These are phyloP conservation scores for Acheta domesticus DNA, from an alignment of 2,888 invertebrate species.

Conservation along the genomic window DNA sequence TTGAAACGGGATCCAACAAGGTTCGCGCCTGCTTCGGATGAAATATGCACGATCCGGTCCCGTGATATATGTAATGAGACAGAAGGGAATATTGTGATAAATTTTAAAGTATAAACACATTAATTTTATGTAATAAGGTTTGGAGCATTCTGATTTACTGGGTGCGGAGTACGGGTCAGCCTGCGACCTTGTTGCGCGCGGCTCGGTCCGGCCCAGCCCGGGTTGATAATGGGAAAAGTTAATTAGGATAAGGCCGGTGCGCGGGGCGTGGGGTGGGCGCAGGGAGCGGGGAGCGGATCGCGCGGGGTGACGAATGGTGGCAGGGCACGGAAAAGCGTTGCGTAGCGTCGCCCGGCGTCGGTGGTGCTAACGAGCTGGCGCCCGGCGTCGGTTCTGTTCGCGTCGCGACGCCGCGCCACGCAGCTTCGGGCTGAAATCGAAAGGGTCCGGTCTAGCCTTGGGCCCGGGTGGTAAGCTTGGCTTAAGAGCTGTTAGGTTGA, in stretches of 20 bases:
- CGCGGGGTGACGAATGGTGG: neutral
- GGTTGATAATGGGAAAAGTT: conserved; percentile 9
- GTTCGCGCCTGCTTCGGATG: neutral
- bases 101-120: conserved; percentile 18
- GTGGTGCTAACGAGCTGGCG: neutral
- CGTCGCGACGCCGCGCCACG: neutral
- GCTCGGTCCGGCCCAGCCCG: neutral
- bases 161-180: conserved; percentile 18
- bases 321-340: neutral
- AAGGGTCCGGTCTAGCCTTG: neutral
- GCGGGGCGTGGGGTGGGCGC: neutral
- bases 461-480: too few species aligned
- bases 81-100: conserved; percentile 18
- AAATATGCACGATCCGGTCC: conserved; percentile 18
- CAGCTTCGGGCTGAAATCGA: neutral
- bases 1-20: conserved; percentile 18
- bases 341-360: neutral
- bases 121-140: conserved; percentile 18
- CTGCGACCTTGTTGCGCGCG: neutral
- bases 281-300: neutral
- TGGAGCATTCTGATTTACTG: conserved; percentile 18
- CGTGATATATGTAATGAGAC: conserved; percentile 18
- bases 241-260: neutral
- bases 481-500: too few species aligned
- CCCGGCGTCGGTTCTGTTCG: neutral